A percentile compares a stretch with the other conserved stretches of the same genome.
Conservation (phyloP, 2,113 vertebrate genomes). For the Sebastes schlegelii region DNA sequence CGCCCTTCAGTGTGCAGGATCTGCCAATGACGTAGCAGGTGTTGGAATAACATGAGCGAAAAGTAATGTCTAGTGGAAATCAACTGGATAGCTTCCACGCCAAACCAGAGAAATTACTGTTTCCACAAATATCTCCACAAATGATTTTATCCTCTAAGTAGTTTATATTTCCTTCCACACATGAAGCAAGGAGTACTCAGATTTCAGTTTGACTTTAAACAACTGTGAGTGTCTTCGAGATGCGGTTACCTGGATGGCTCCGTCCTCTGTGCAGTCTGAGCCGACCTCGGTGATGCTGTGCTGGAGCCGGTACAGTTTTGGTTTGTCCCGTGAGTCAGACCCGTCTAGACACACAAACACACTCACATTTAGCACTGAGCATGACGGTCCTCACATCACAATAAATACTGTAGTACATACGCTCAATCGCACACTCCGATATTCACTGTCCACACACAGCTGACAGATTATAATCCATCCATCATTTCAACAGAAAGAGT, state of each 20-base stretch:
- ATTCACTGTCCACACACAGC: not conserved
- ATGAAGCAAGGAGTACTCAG: not conserved
- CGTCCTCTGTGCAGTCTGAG: slow-evolving; percentile 92
- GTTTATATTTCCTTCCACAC: no score
- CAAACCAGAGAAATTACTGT: no score
- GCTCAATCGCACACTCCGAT: not conserved
- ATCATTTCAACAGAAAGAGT: not conserved
- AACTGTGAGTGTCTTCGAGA: not conserved
- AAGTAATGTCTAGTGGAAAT: no score
- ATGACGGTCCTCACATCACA: not conserved
- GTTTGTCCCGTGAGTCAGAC: slow-evolving; percentile 97
- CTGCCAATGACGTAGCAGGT: no score
- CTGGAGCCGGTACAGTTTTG: slow-evolving; percentile 98
- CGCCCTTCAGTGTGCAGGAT: no score
- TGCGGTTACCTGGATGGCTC: slow-evolving; percentile 91
- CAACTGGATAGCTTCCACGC: no score
- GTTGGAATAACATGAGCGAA: no score
- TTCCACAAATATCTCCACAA: no score
- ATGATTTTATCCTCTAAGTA: no score
- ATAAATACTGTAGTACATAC: not conserved
- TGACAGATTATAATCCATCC: not conserved
- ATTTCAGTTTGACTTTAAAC: not conserved
- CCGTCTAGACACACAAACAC: slow-evolving; percentile 86
- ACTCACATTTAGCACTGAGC: slow-evolving; percentile 20
- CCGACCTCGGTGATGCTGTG: slow-evolving; percentile 98